These are phyloP conservation scores for rat (Rattus norvegicus) DNA, from an alignment of 2,113 vertebrate genomes.

Conservation along the genomic window GRCr8 NC_086022.1:47017501-47018000, in stretches of 20 bases:
- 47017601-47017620: not conserved
- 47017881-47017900: not conserved
- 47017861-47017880: not conserved
- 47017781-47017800: not conserved
- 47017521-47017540: not conserved
- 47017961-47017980: not conserved
- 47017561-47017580: conserved; percentile 13
- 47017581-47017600: not conserved
- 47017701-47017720: not conserved
- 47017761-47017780: conserved; percentile 8
- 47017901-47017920: not conserved
- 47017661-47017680: not conserved
- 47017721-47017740: not conserved
- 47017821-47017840: conserved; percentile 2
- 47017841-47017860: not conserved
- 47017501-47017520: conserved; percentile 13
- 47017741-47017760: conserved; percentile 16
- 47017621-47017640: not conserved
- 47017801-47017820: conserved; percentile 29
- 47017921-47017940: not conserved
- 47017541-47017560: not conserved
- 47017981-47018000: not conserved
- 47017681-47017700: not conserved
- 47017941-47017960: conserved; percentile 27
- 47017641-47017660: conserved; percentile 33